Percentiles rank a stretch among this genome's conserved stretches.
phyloP scores from a whole-genome alignment of 53 echinoderm and acorn worm genomes.

The Crossaster papposus region DNA sequence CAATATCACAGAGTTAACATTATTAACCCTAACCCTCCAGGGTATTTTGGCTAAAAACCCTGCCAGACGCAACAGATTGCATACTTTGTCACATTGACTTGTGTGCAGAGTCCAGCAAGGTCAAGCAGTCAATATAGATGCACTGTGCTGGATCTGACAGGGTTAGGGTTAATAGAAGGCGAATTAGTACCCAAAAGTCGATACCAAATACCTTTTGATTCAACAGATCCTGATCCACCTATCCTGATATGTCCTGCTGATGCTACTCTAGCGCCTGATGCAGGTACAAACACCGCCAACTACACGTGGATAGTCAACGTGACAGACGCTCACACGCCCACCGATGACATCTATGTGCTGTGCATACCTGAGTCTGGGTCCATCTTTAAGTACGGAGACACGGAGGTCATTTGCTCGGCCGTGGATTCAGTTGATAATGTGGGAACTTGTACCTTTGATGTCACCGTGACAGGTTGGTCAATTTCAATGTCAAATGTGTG shows the following conservation, averaged over 20 bases:
- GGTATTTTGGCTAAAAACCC: too few relatives aligned
- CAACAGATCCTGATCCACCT: neutral
- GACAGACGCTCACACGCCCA: neutral
- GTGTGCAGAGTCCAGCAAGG: too few relatives aligned
- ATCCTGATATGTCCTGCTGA: neutral
- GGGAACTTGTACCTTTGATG: neutral
- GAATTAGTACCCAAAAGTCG: too few relatives aligned
- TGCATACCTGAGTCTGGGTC: conserved; percentile 7
- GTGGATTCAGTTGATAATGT: neutral
- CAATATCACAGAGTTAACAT: too few relatives aligned
- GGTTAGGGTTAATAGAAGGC: too few relatives aligned
- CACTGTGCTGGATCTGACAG: too few relatives aligned
- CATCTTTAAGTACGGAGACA: neutral
- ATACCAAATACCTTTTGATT: too few relatives aligned
- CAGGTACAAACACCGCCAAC: neutral
- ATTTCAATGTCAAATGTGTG: neutral
- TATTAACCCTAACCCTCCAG: too few relatives aligned
- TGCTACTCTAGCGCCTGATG: neutral
- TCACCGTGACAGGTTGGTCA: conserved; percentile 11
- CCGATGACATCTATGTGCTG: neutral
- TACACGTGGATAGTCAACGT: neutral
- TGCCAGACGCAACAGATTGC: too few relatives aligned
- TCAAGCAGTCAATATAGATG: too few relatives aligned
- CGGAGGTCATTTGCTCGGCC: conserved; percentile 5
- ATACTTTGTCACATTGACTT: too few relatives aligned